Base-by-base conservation (phyloP, 2,797 vertebrate species). In the Galago senegalensis region DNA sequence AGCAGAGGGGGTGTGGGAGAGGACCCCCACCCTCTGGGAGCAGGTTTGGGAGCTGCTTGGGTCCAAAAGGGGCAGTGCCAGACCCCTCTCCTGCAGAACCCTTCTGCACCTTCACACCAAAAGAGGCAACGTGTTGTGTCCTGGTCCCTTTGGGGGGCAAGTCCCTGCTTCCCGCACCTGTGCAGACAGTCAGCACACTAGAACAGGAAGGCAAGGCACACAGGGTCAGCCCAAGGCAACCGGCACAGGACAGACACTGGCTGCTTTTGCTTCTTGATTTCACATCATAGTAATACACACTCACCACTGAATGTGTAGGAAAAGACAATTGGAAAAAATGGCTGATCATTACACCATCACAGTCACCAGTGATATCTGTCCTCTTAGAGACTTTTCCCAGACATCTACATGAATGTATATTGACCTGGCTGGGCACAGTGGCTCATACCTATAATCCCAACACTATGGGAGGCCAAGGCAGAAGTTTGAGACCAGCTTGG, bases 1-100 rank as follows among this genome's bases (percentile, higher is more conserved):
- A 77, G 25, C 13, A 37, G n/a, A 34, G 3, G 3, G 0, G 9
- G 2, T 0, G 7, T 17, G 34, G 27, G 21, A n/a, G 5, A 69
- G 60, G n/a, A 9, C 23, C 23, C n/a, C 14, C 0, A 0, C 67
- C 31, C 18, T 21, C 49, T 34, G 65, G 65, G 31, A 69, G n/a
- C 65, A 69, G 65, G 31, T 34, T 8, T n/a, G 65, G 31, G 17
- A 69, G 65, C 31, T 69, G 7, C 14, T 65, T 31, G 3, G 6
- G 63, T 34, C 65, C 31, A 16, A 1, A 3, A 67, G 65, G 16
- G 31, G 16, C 65, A 67, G 63, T 17, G 14, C 29, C 29, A 67
- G 7, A 67, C 65, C 77, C 46, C 29, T 23, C 6, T 34, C 40
- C 40, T 25, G 34, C 14, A 7, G 20, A 31, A 6, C 49, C 53